A percentile compares a stretch with the other conserved stretches of the same genome.
phyloP scores from a whole-genome alignment of 2,113 vertebrate species.

The Trematocara nigrifrons region DNA sequence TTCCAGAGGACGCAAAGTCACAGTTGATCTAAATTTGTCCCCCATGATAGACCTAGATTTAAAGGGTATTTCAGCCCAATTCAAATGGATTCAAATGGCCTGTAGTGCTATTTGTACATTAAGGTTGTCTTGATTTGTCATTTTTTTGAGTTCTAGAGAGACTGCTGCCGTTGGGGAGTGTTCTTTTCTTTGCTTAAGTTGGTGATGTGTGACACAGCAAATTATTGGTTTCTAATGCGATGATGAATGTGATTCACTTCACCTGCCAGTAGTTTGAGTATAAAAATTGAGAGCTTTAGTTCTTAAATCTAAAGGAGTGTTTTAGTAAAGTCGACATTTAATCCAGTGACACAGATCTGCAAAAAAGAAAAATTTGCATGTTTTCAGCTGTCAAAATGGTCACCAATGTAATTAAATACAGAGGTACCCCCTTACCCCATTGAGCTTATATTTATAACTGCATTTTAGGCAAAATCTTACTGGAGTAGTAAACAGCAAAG shows the following conservation, averaged over 20 bases:
- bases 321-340: background rate
- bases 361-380: no score
- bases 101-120: background rate
- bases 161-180: accelerated
- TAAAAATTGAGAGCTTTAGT: background rate
- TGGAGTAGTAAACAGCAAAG: background rate
- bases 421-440: background rate
- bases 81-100: background rate
- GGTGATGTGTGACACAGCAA: background rate
- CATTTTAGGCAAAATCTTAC: background rate
- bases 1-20: background rate
- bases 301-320: background rate
- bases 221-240: background rate
- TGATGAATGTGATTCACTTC: background rate
- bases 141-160: background rate
- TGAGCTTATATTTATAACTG: background rate
- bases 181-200: background rate
- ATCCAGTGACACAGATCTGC: background rate
- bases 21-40: background rate
- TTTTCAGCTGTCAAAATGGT: background rate
- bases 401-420: background rate
- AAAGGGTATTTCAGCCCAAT: background rate
- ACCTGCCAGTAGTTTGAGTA: background rate
- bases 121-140: background rate
- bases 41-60: background rate